A percentile compares a stretch with the other conserved stretches of the same genome.
Conservation (phyloP, 2,797 vertebrate species). For the Acanthornis magna region DNA sequence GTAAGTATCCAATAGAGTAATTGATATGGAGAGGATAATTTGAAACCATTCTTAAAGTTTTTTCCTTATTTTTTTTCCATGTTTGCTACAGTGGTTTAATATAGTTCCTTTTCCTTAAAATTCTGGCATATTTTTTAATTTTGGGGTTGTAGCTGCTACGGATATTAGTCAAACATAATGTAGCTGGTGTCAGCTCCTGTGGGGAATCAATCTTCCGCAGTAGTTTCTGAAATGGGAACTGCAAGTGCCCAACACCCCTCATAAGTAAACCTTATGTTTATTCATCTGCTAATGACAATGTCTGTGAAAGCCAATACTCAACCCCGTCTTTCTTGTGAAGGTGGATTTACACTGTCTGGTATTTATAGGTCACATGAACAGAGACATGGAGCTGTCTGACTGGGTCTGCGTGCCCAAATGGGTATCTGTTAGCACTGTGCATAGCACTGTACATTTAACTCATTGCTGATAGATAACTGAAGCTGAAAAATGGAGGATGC, state of each 20-base stretch:
- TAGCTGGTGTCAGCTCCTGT: neutral
- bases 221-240: neutral
- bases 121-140: neutral
- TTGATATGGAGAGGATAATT: neutral
- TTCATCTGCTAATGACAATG: neutral
- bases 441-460: neutral
- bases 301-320: neutral
- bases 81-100: neutral
- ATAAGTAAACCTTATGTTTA: neutral
- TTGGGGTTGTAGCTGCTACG: neutral
- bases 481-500: neutral
- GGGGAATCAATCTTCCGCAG: neutral
- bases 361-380: neutral
- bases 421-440: neutral
- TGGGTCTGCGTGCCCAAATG: neutral
- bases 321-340: neutral
- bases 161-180: neutral
- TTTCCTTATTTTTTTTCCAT: neutral
- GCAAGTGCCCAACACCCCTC: neutral
- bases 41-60: neutral
- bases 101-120: neutral
- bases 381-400: neutral
- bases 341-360: neutral
- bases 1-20: neutral
- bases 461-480: neutral